phyloP scores from a whole-genome alignment of 2,888 invertebrate genomes.

The Siphonodentalium dalli region DNA sequence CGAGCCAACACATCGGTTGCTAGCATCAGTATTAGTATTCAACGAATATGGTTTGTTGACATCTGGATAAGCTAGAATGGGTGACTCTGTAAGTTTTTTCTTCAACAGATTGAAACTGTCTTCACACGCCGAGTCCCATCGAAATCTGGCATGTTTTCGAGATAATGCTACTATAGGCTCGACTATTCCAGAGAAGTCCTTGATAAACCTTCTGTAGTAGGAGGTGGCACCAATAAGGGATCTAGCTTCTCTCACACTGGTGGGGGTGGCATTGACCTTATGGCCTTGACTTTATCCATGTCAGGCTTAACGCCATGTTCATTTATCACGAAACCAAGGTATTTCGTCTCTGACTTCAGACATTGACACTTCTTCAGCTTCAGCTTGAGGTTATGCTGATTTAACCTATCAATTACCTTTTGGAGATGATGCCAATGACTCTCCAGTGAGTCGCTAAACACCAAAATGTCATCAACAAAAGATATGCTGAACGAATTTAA shows the following conservation, averaged over 20 bases:
- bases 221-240: conserved; percentile 28
- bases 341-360: conserved; percentile 18
- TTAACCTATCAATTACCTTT: not conserved
- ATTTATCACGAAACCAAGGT: conserved; percentile 20
- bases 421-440: conserved; percentile 2
- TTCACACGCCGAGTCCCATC: not conserved
- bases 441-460: conserved; percentile 1
- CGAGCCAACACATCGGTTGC: not conserved
- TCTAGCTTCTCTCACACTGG: conserved; percentile 23
- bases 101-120: conserved; percentile 12
- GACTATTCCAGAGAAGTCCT: conserved; percentile 23
- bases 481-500: conserved; percentile 1
- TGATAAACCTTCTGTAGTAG: conserved; percentile 28
- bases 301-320: conserved; percentile 19
- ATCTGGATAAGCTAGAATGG: conserved; percentile 6
- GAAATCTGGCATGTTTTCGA: conserved; percentile 24
- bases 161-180: conserved; percentile 21
- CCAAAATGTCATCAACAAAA: conserved; percentile 14
- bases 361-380: no score
- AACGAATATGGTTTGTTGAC: not conserved
- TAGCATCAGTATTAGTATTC: conserved; percentile 7
- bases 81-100: not conserved
- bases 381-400: conserved; percentile 1
- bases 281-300: conserved; percentile 16
- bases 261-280: conserved; percentile 18